Conservation (phyloP, 2,113 vertebrate genomes). For the Cranoglanis bouderius region DNA sequence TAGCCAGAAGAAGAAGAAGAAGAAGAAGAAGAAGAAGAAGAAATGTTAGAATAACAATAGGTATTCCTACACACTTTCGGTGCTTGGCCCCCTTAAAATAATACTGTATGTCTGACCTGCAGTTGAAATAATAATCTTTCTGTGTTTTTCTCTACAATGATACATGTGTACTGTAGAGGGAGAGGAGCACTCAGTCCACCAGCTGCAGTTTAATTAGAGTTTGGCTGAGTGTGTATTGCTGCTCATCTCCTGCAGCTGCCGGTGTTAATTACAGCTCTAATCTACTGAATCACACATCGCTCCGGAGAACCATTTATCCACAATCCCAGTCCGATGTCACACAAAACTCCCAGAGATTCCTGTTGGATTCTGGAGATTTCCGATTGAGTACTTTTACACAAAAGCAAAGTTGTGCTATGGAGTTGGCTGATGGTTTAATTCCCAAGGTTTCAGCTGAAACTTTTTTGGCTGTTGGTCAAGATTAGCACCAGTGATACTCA, state of each 20-base stretch:
- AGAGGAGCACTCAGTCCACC: background rate
- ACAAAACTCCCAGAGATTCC: conserved; percentile 1
- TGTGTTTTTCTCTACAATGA: background rate
- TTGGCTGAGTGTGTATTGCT: conserved; percentile 3
- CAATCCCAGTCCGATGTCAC: background rate
- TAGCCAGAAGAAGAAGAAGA: too few species aligned
- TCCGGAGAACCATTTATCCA: background rate
- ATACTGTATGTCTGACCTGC: background rate
- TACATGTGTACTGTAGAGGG: background rate
- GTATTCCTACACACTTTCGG: too few species aligned
- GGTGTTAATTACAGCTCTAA: conserved; percentile 18
- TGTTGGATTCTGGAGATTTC: background rate
- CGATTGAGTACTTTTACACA: background rate
- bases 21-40: too few species aligned
- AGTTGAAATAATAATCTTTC: background rate
- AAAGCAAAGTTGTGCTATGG: background rate
- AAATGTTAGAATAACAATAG: too few species aligned
- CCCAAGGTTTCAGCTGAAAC: background rate
- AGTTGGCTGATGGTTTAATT: background rate
- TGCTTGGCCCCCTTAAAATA: too few species aligned
- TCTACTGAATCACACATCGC: conserved; percentile 5
- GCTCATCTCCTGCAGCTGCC: conserved; percentile 22
- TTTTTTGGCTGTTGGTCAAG: background rate
- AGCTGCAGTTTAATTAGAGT: conserved; percentile 18
- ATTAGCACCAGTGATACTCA: background rate